phyloP scores from a whole-genome alignment of 2,888 invertebrate species.

The Spisula solida region DNA sequence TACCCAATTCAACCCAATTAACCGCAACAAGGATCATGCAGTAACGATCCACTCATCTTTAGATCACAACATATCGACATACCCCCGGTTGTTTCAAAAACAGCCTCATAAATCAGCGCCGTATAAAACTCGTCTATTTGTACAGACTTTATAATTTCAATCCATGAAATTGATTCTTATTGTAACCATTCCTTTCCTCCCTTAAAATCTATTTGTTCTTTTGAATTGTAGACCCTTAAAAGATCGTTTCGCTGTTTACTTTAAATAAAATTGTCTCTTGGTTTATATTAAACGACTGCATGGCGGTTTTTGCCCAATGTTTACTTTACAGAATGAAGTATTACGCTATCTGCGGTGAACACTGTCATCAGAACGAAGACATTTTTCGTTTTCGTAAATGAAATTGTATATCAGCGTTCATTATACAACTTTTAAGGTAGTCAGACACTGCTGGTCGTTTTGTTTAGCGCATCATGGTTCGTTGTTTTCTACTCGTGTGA shows the following conservation, averaged over 20 bases:
- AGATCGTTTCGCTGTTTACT: conserved; percentile 24
- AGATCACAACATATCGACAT: neutral
- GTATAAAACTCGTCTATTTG: neutral
- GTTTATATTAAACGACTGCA: conserved; percentile 32
- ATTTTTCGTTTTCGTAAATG: neutral
- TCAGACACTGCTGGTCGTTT: neutral
- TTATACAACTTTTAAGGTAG: neutral
- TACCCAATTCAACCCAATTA: neutral
- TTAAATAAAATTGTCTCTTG: conserved; percentile 14
- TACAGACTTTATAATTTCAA: conserved; percentile 20
- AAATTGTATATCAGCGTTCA: neutral
- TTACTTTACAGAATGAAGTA: neutral
- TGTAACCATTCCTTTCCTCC: neutral
- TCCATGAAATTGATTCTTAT: conserved; percentile 39
- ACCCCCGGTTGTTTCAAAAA: neutral
- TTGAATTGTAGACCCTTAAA: conserved; percentile 31
- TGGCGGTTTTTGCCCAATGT: conserved; percentile 12
- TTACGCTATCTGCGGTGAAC: neutral
- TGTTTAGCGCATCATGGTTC: too few species aligned
- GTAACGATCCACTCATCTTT: neutral
- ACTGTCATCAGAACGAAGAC: neutral
- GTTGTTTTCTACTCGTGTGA: too few species aligned
- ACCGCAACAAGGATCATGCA: neutral
- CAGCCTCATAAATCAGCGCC: neutral
- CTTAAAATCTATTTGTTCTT: conserved; percentile 13